Evolutionary conservation across 2,113 vertebrate genomes (phyloP).

Genomic region (Elephas maximus): DNA sequence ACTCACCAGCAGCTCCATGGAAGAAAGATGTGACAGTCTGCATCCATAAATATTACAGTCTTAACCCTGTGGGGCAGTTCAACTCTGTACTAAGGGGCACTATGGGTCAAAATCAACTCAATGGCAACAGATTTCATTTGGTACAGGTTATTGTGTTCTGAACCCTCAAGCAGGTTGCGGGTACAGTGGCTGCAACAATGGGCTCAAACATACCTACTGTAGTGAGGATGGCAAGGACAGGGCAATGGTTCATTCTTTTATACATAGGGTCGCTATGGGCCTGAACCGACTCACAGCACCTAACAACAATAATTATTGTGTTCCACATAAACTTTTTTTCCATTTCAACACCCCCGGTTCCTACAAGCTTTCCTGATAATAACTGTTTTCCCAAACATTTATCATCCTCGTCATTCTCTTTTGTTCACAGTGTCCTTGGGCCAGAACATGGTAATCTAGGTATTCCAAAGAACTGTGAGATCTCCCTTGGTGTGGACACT

Average conservation of each 20-base stretch:
- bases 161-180: too few relatives aligned
- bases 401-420: neutral
- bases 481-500: neutral
- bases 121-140: neutral
- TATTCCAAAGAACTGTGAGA: neutral
- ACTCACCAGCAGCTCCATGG: neutral
- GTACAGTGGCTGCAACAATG: too few relatives aligned
- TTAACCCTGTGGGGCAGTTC: neutral
- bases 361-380: neutral
- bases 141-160: neutral
- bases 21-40: neutral
- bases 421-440: slow-evolving; percentile 24
- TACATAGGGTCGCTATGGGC: neutral
- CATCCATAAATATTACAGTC: neutral
- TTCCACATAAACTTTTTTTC: slow-evolving; percentile 42
- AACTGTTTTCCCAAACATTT: neutral
- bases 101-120: neutral
- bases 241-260: neutral
- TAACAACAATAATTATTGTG: neutral
- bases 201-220: too few relatives aligned
- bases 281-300: neutral
- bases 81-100: neutral
- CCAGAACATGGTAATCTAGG: neutral
- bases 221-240: too few relatives aligned
- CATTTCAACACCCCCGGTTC: neutral